A percentile compares a stretch with the other conserved stretches of the same genome.
These are phyloP conservation scores for Mycetomoellerius zeteki DNA, from an alignment of 1,140 invertebrate species.

Conservation along the genomic window DNA sequence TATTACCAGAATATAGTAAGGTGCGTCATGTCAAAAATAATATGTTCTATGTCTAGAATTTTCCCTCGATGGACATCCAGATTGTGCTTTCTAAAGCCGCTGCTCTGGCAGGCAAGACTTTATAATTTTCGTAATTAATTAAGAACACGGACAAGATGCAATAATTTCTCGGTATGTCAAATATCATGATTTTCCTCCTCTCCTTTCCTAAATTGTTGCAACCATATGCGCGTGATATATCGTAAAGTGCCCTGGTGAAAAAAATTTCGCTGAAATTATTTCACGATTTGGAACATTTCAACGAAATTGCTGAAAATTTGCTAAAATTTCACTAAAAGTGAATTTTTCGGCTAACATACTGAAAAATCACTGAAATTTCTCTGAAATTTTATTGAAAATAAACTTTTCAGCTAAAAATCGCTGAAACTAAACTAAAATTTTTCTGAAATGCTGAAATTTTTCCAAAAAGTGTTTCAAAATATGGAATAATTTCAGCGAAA, in stretches of 20 bases:
- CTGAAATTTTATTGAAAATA: no score
- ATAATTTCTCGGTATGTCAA: background rate
- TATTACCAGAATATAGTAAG: background rate
- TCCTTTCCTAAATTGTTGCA: background rate
- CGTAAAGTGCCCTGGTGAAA: background rate
- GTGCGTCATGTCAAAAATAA: background rate
- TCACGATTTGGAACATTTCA: no score
- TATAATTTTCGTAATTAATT: slow-evolving; percentile 70
- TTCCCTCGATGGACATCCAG: slow-evolving; percentile 92
- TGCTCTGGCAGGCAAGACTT: slow-evolving; percentile 83
- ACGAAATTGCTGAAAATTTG: no score
- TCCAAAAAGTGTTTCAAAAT: no score
- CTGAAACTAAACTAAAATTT: no score
- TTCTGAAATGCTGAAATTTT: no score
- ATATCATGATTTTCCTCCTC: slow-evolving; percentile 9
- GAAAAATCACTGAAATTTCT: no score
- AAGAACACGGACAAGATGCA: slow-evolving; percentile 11
- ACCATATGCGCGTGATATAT: background rate
- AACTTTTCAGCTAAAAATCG: no score
- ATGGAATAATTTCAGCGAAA: no score
- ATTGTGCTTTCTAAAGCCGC: slow-evolving; percentile 90
- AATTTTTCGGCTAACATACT: no score
- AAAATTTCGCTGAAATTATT: no score
- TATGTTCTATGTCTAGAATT: slow-evolving; percentile 87
- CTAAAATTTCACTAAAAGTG: no score